A percentile compares a stretch with the other conserved stretches of the same genome.
Conservation (phyloP, 2,797 vertebrate species). For the Hydrophis major region DNA sequence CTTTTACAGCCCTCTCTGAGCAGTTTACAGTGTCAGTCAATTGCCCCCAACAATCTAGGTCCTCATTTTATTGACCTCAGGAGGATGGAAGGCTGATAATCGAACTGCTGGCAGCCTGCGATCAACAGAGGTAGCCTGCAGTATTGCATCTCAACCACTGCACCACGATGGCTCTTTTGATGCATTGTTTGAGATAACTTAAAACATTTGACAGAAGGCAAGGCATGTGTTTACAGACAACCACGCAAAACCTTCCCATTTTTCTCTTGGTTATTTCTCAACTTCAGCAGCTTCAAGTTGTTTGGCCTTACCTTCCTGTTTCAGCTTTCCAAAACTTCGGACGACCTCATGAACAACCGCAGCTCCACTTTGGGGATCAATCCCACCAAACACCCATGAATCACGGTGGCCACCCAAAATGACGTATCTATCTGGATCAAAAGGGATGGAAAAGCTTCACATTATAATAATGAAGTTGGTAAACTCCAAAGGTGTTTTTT, state of each 20-base stretch:
- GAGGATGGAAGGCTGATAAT: too few species aligned
- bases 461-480: not conserved
- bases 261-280: not conserved
- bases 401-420: slow-evolving; percentile 85
- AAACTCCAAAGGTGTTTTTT: not conserved
- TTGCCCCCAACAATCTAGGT: too few species aligned
- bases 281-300: not conserved
- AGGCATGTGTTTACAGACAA: not conserved
- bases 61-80: too few species aligned
- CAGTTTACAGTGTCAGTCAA: too few species aligned
- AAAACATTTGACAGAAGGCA: not conserved
- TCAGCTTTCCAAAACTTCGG: slow-evolving; percentile 81
- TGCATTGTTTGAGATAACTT: not conserved
- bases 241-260: too few species aligned
- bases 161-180: too few species aligned
- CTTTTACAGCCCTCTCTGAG: too few species aligned
- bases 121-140: too few species aligned
- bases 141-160: too few species aligned
- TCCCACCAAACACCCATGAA: slow-evolving; percentile 94
- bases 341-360: slow-evolving; percentile 89
- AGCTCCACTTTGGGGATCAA: slow-evolving; percentile 90
- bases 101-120: too few species aligned
- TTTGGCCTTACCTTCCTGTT: slow-evolving; percentile 75
- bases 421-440: slow-evolving; percentile 78
- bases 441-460: not conserved